Evolutionary conservation across 2,797 vertebrate genomes (phyloP).

Genomic region (Cossypha dichroa): DNA sequence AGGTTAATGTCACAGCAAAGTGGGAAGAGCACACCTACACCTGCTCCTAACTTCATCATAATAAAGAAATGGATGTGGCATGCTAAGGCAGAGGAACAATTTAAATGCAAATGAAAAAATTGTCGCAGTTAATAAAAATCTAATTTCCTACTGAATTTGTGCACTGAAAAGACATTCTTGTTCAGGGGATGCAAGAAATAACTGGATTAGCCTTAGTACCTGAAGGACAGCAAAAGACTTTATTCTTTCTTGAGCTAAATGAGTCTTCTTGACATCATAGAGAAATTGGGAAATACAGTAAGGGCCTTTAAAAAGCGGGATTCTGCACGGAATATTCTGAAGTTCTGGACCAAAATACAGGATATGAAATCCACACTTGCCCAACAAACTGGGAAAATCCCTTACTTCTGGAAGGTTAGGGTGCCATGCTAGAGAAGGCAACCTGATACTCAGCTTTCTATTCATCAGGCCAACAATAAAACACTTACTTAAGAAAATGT

Average conservation of each 20-base stretch:
- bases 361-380: neutral
- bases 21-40: neutral
- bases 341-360: neutral
- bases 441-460: neutral
- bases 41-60: neutral
- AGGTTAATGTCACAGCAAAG: neutral
- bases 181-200: neutral
- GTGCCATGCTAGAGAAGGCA: neutral
- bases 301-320: neutral
- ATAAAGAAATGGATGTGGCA: neutral
- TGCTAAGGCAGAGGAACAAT: neutral
- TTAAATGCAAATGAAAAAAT: neutral
- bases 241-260: neutral
- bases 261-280: neutral
- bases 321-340: neutral
- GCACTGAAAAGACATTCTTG: neutral
- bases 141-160: neutral
- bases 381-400: neutral
- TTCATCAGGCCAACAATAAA: neutral
- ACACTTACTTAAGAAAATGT: conserved; percentile 85
- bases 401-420: neutral
- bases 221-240: neutral
- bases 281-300: neutral
- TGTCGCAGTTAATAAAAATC: neutral
- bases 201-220: neutral